Evolutionary conservation across 2,888 invertebrate genomes (phyloP).

Genomic region (Molorchus minor): DNA sequence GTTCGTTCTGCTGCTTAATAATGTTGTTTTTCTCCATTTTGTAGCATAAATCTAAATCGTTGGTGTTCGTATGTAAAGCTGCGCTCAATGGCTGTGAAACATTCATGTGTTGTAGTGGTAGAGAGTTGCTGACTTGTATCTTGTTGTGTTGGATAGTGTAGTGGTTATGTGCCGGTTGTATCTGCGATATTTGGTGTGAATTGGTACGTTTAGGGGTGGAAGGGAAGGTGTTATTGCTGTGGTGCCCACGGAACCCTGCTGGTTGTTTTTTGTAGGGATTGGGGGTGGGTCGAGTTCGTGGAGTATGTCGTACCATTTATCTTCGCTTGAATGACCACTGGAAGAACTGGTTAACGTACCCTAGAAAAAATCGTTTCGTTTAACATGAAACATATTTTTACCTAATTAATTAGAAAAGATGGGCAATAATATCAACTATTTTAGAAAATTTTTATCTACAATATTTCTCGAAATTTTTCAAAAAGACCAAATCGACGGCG

Average conservation of each 20-base stretch:
- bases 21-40: constrained; percentile 56
- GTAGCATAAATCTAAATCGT: constrained; percentile 56
- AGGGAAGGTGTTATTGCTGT: constrained; percentile 58
- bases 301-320: constrained; percentile 71
- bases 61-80: constrained; percentile 58
- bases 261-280: constrained; percentile 59
- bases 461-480: too few species aligned
- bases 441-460: too few species aligned
- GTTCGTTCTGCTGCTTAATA: constrained; percentile 59
- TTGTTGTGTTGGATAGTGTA: constrained; percentile 59
- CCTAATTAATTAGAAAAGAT: too few species aligned
- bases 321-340: constrained; percentile 72
- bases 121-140: constrained; percentile 62
- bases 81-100: constrained; percentile 60
- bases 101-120: constrained; percentile 60
- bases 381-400: too few species aligned
- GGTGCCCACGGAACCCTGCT: constrained; percentile 52
- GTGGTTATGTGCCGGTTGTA: constrained; percentile 52
- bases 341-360: constrained; percentile 72
- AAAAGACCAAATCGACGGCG: too few species aligned
- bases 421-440: too few species aligned
- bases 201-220: constrained; percentile 60
- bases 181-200: constrained; percentile 53
- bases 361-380: constrained; percentile 55
- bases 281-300: constrained; percentile 67